phyloP scores from a whole-genome alignment of 2,888 invertebrate species.

The Megaustenia siamemsis region DNA sequence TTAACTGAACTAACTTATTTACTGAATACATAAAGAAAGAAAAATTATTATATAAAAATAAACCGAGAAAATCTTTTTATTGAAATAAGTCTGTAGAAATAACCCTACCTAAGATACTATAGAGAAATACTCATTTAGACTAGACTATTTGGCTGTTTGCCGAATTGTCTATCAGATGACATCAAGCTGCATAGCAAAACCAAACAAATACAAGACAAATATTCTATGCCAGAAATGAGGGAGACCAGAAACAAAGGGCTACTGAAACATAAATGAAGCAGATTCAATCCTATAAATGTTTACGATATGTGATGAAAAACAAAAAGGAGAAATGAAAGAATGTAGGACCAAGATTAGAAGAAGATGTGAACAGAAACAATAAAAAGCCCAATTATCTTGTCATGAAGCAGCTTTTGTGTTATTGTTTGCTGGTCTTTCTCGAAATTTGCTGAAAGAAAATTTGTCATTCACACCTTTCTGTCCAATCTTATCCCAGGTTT shows the following conservation, averaged over 20 bases:
- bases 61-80: neutral
- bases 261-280: slow-evolving; percentile 7
- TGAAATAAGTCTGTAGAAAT: neutral
- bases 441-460: slow-evolving; percentile 71
- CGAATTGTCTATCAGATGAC: neutral
- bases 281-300: neutral
- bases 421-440: slow-evolving; percentile 63
- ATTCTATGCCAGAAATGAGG: neutral
- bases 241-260: neutral
- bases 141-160: neutral
- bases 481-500: slow-evolving; percentile 76
- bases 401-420: slow-evolving; percentile 47
- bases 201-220: slow-evolving; percentile 9
- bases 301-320: neutral
- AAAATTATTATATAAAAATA: neutral
- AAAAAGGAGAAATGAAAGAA: neutral
- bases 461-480: slow-evolving; percentile 77
- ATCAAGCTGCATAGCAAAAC: slow-evolving; percentile 5
- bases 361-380: neutral
- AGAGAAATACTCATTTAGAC: neutral
- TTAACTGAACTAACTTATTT: too few species aligned
- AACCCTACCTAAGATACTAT: neutral
- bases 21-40: too few species aligned
- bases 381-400: slow-evolving; percentile 30
- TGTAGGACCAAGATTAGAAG: neutral